These are phyloP conservation scores for Morpho achilles DNA, from an alignment of 2,888 invertebrate species.

Conservation along the genomic window DNA sequence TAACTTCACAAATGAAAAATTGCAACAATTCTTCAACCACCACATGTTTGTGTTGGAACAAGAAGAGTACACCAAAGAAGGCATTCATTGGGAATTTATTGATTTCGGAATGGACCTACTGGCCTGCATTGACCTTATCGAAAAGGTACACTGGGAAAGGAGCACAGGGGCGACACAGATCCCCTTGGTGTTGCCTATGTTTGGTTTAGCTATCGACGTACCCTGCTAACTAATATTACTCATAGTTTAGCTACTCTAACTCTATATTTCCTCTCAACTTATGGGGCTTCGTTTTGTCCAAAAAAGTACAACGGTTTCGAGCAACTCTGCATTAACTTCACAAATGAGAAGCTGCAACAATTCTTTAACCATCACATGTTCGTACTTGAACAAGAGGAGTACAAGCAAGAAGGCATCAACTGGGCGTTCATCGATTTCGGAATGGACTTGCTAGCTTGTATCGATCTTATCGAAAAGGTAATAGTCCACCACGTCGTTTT, in stretches of 20 bases:
- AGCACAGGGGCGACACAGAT: constrained; percentile 43
- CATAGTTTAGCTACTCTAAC: constrained; percentile 40
- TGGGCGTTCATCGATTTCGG: constrained; percentile 99
- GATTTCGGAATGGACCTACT: constrained; percentile 99
- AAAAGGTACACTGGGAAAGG: constrained; percentile 87
- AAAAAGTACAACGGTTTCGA: constrained; percentile 96
- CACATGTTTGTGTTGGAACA: constrained; percentile 99
- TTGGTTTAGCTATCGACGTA: constrained; percentile 35
- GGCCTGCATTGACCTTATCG: constrained; percentile 98
- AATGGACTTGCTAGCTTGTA: constrained; percentile 97
- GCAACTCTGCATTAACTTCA: constrained; percentile 99
- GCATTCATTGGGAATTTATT: constrained; percentile 98
- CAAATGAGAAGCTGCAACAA: constrained; percentile 98
- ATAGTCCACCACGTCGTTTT: constrained; percentile 46
- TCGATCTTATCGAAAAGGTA: constrained; percentile 97
- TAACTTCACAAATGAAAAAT: constrained; percentile 99
- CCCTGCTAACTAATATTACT: constrained; percentile 47
- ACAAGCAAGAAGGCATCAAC: constrained; percentile 95
- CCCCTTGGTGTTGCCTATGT: constrained; percentile 37
- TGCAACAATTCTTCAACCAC: constrained; percentile 99
- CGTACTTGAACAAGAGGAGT: constrained; percentile 98
- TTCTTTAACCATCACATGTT: constrained; percentile 99
- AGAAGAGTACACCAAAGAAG: constrained; percentile 98
- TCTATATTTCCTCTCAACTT: constrained; percentile 41
- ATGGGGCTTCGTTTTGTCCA: constrained; percentile 56